These are phyloP conservation scores for Myrmophylax atrothorax DNA, from an alignment of 2,113 vertebrate genomes.

Conservation along the genomic window DNA sequence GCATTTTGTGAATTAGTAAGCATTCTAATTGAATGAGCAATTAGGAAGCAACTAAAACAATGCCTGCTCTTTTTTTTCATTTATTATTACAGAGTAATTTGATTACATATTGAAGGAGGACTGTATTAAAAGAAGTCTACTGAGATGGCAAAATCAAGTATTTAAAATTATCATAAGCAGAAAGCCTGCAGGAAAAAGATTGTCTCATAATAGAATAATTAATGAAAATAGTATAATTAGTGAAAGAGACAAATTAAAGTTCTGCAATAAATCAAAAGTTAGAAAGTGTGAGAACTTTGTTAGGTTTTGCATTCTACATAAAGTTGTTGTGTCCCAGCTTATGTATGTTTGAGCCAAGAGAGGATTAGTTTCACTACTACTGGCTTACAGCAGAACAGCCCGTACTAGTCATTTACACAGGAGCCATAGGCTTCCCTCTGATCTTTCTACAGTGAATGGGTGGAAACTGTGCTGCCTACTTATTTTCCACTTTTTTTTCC, in stretches of 20 bases:
- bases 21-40: not conserved
- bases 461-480: not conserved
- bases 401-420: not conserved
- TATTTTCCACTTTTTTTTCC: not conserved
- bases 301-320: not conserved
- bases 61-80: not conserved
- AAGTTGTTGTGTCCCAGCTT: not conserved
- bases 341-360: not conserved
- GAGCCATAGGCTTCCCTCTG: not conserved
- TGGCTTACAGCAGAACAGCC: not conserved
- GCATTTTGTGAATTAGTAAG: not conserved
- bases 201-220: not conserved
- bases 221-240: not conserved
- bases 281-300: not conserved
- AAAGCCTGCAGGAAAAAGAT: not conserved
- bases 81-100: not conserved
- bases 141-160: not conserved
- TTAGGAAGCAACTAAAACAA: conserved; percentile 21
- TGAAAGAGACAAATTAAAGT: not conserved
- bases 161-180: not conserved
- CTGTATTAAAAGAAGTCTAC: not conserved
- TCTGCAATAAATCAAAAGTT: not conserved
- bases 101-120: not conserved
- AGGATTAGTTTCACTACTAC: not conserved
- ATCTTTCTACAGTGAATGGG: not conserved